Evolutionary conservation across 2,888 invertebrate species (phyloP), one percentile per base, ranked within the genome.

Genomic region (Heliconius erato): DNA sequence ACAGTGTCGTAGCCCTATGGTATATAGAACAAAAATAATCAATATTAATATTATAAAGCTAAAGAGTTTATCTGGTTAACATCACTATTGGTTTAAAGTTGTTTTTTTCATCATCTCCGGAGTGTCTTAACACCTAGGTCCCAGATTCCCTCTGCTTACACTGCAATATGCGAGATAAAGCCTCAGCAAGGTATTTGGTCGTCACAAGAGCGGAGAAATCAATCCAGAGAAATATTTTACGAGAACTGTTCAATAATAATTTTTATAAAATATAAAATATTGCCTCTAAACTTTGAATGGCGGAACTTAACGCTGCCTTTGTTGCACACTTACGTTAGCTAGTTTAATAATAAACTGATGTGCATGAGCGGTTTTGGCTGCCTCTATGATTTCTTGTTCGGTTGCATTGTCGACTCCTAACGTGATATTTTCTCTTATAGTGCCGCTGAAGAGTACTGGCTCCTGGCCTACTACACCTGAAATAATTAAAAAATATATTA

Each of bases 381-480:
- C 98, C 44, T 96, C 94, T 87, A 97, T 96, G 87, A 98, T 96
- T 84, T 98, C 97, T 79, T 96, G 96, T 84, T 97, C 96, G 4
- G 96, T 96, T 67, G 97, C 96, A 85, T 93, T 93, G 5, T 96
- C 96, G 86, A 97, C 93, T 3, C 99, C 99, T 88, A 98, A 97
- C 19, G 97, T 94, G 86, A 97, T 97, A 90, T 97, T 97, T 84
- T 97, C 96, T 2, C 96, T 96, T 86, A 99, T 98, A 16, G 97
- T 97, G 76, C 98, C 97, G 86, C 97, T 97, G 95, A 99, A 99
- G 59, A 99, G 96, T 23, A 98, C 97, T 0, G 98, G 99, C 89
- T 99, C 99, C 91, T 99, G 99, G 0, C 98, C 98, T 16, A 99
- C 98, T 72, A 98, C 97, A n/a, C 98, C 96, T 96, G 16, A 67